phyloP scores from a whole-genome alignment of 2,113 vertebrate species.

The Myodes glareolus region DNA sequence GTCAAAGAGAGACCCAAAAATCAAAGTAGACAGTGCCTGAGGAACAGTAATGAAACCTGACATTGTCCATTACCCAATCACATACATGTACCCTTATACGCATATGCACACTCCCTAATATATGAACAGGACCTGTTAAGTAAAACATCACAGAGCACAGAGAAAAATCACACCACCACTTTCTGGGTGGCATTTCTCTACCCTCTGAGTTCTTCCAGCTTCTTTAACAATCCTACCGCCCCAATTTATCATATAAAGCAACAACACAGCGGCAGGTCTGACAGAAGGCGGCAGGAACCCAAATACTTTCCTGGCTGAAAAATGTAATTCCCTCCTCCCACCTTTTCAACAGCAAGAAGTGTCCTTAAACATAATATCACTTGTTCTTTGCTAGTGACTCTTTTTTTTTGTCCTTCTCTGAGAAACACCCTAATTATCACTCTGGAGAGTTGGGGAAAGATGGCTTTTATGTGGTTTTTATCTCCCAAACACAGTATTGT shows the following conservation, averaged over 20 bases:
- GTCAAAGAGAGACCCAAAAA: neutral
- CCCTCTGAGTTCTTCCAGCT: neutral
- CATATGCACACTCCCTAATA: neutral
- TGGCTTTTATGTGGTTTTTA: slow-evolving; percentile 79
- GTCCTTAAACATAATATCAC: slow-evolving; percentile 49
- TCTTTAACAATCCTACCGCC: neutral
- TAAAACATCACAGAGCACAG: neutral
- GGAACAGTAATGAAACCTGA: too few species aligned
- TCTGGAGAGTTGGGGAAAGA: slow-evolving; percentile 59
- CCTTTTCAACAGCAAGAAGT: neutral
- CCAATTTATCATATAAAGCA: neutral
- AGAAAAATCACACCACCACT: neutral
- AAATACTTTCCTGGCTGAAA: neutral
- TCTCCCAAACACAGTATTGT: slow-evolving; percentile 75
- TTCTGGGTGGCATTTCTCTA: neutral
- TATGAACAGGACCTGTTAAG: neutral
- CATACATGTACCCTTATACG: neutral
- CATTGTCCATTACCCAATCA: too few species aligned
- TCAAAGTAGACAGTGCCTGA: too few species aligned
- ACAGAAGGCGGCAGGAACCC: neutral
- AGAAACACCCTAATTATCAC: slow-evolving; percentile 74
- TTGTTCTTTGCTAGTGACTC: slow-evolving; percentile 37
- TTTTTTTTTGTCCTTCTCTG: neutral
- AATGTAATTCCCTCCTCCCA: neutral
- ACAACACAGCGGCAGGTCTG: neutral